Evolutionary conservation across 2,888 invertebrate species (phyloP).

Genomic region (Lasioglossum zephyrum): DNA sequence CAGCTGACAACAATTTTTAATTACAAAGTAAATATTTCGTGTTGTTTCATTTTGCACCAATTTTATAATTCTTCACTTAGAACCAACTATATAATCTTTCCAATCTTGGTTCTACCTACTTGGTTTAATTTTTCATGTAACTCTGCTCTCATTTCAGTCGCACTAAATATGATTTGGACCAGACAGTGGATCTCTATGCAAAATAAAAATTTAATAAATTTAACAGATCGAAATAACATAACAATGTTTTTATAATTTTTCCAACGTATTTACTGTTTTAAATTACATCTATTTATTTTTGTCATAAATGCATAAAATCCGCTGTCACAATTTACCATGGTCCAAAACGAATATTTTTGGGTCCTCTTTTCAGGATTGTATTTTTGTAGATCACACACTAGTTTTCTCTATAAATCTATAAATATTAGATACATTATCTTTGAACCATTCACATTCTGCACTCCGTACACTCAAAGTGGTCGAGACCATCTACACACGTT

Average conservation of each 20-base stretch:
- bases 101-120: neutral
- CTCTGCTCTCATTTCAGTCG: neutral
- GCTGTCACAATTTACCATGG: neutral
- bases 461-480: neutral
- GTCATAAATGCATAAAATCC: too few relatives aligned
- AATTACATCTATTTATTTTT: too few relatives aligned
- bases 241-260: too few relatives aligned
- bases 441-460: too few relatives aligned
- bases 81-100: too few relatives aligned
- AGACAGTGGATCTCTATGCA: too few relatives aligned
- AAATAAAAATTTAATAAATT: too few relatives aligned
- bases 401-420: neutral
- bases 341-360: neutral
- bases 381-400: neutral
- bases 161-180: neutral
- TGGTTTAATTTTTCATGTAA: neutral
- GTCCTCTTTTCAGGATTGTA: neutral
- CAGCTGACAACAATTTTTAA: neutral
- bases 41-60: too few relatives aligned
- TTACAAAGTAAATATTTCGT: neutral
- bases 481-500: neutral
- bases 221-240: too few relatives aligned
- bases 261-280: too few relatives aligned
- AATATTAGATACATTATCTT: neutral
- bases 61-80: too few relatives aligned